Base-by-base conservation (phyloP, 1,140 invertebrate genomes). In the Lepidostoma basale region DNA sequence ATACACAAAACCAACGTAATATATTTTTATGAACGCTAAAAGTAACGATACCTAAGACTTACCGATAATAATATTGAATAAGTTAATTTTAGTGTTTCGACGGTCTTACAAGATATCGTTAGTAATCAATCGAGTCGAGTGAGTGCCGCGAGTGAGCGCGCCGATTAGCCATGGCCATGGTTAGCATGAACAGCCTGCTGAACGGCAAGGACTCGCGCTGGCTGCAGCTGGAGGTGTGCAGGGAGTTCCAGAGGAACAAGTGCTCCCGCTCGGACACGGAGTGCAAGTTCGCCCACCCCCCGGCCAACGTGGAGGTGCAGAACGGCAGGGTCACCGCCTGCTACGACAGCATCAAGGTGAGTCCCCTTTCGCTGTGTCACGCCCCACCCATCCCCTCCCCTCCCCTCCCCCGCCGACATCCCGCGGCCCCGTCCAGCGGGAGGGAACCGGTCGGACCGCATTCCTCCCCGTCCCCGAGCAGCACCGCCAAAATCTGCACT, bases 261-360 rank as follows among this genome's bases (percentile, higher is more conserved):
- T 99, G 98, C 85, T 95, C 96, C 73, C 90, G 98, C 76, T 92
- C 96, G 33, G 98, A 99, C 86, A 95, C 93, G 74, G 98, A 99
- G 85, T 99, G 98, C 90, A 99, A 99, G 88, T 99, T 99, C 84
- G 98, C 98, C 71, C 98, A 99, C 89, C 98, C 98, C 44, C 96
- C 97, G 60, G 90, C 96, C 74, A 98, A 98, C 85, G 97, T 99
- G 75, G 98, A 99, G 86, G 96, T 99, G 75, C 97, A 99, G 87
- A 99, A 99, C 85, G 98, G 98, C 81, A 89, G 97, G 77, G 98
- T 99, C 76, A 99, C 97, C 72, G 98, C 98, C 74, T 99, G 98
- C 88, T 99, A 99, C 89, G 98, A 99, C 87, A 98, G 96, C 83
- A 99, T 99, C 84, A 99, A 99, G 96, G 98, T 99, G 87, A 88